Base-by-base conservation (phyloP, 2,888 invertebrate genomes). In the Ophion slaviceki region DNA sequence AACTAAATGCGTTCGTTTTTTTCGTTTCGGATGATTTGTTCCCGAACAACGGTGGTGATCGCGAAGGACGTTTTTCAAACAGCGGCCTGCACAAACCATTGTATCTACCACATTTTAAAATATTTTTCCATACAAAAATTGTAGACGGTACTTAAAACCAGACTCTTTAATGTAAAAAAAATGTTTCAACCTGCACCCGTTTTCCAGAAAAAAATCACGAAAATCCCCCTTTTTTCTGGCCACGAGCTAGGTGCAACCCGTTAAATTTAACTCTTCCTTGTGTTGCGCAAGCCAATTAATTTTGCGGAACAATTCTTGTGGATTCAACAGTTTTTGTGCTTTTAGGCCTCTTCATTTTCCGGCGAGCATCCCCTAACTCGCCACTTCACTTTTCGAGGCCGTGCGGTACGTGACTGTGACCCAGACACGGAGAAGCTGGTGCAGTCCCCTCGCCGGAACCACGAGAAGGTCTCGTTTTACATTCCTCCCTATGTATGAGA, bases 351-450 rank as follows among this genome's bases (percentile, higher is more conserved):
- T 45, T 45, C 20, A 45, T 61, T 47, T 47, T 45, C 24, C 11
- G 11, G 20, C 11, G 11, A 28, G 36, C 32, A 59, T 53, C 53
- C 20, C 24, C 68, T 36, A 47, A 45, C 67, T 59, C 36, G 32
- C n/a, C n/a, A 47, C 36, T 78, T 68, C 62, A 66, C 62, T 70
- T 78, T 78, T 67, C 40, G 81, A 80, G 59, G 76, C 70, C 64
- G 45, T 1, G 57, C 20, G n/a, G 68, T 79, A 85, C 85, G 74
- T 82, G 85, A 81, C 85, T 66, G 66, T 62, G 66, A 76, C 66
- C 80, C 76, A 80, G 84, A 84, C 66, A 77, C 76, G 64, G 59
- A 62, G 74, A 81, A 81, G 70, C 74, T 81, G 61, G 74, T 72
- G 71, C 81, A 74, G 74, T 61, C 67, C 28, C 53, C 68, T 40